Conservation (phyloP, 2,888 invertebrate genomes). For the Melanchra persicariae region DNA sequence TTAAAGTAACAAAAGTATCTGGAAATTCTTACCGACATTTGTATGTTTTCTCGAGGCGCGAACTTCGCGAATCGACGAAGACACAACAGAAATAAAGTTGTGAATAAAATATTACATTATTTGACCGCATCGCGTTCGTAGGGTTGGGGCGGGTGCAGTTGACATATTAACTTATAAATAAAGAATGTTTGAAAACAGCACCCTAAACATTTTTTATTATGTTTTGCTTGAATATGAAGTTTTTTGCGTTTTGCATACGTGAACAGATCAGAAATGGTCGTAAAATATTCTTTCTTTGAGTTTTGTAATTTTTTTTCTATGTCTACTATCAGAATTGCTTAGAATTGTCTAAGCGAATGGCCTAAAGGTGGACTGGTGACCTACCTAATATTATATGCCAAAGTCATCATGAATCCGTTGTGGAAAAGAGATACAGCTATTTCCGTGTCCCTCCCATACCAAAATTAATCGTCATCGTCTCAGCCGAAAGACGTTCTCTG, state of each 20-base stretch:
- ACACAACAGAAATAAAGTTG: conserved; percentile 69
- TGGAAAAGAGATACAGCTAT: not conserved
- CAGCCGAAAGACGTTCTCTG: too few relatives aligned
- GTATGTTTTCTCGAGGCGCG: conserved; percentile 61
- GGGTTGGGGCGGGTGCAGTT: conserved; percentile 65
- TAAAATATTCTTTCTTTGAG: conserved; percentile 17
- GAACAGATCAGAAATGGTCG: not conserved
- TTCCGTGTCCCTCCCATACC: not conserved
- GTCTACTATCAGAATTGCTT: not conserved
- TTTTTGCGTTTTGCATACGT: conserved; percentile 34
- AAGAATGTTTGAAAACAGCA: conserved; percentile 51
- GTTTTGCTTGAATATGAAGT: conserved; percentile 49
- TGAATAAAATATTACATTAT: conserved; percentile 77
- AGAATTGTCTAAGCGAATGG: not conserved
- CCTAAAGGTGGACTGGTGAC: not conserved
- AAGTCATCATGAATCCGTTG: not conserved
- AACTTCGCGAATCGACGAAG: conserved; percentile 64
- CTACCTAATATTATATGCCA: not conserved
- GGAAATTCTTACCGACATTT: conserved; percentile 57
- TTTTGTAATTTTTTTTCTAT: conserved; percentile 10
- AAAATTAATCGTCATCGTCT: too few relatives aligned
- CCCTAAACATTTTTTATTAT: conserved; percentile 56
- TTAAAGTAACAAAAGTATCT: conserved; percentile 60
- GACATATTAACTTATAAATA: conserved; percentile 67
- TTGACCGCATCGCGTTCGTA: conserved; percentile 67